phyloP scores from a whole-genome alignment of 2,888 invertebrate species.

The Mystacides longicornis region DNA sequence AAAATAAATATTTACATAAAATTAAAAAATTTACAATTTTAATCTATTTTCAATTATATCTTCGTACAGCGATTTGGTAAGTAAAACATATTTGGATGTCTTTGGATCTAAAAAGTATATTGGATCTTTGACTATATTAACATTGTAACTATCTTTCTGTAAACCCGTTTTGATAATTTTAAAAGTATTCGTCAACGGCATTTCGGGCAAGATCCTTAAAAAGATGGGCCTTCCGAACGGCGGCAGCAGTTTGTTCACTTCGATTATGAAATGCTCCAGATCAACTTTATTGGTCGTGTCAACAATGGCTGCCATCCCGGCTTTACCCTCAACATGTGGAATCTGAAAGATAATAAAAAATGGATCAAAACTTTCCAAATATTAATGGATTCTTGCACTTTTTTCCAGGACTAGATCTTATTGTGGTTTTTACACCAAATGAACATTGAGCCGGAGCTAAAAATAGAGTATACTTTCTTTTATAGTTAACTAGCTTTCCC shows the following conservation, averaged over 20 bases:
- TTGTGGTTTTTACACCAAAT: too few species aligned
- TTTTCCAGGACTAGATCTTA: too few species aligned
- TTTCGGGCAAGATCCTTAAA: constrained; percentile 64
- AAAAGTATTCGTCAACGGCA: constrained; percentile 81
- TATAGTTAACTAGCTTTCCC: too few species aligned
- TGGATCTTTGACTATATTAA: constrained; percentile 55
- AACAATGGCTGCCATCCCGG: constrained; percentile 90
- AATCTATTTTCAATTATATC: constrained; percentile 44
- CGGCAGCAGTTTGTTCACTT: constrained; percentile 61
- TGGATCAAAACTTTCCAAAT: too few species aligned
- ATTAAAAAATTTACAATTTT: constrained; percentile 47
- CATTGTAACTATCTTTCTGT: constrained; percentile 71
- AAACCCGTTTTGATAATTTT: constrained; percentile 89
- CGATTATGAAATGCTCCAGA: constrained; percentile 38
- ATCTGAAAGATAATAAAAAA: too few species aligned
- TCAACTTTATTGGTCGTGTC: constrained; percentile 62
- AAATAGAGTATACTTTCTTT: too few species aligned
- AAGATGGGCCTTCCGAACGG: constrained; percentile 83
- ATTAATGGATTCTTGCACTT: too few species aligned
- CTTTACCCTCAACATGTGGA: constrained; percentile 74
- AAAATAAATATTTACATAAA: too few species aligned
- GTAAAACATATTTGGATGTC: constrained; percentile 39
- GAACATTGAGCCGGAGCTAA: too few species aligned
- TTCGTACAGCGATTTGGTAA: constrained; percentile 44
- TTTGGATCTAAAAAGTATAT: constrained; percentile 57